These are phyloP conservation scores for Ciconia stormi DNA, from an alignment of 2,113 vertebrate species.

Conservation along the genomic window DNA sequence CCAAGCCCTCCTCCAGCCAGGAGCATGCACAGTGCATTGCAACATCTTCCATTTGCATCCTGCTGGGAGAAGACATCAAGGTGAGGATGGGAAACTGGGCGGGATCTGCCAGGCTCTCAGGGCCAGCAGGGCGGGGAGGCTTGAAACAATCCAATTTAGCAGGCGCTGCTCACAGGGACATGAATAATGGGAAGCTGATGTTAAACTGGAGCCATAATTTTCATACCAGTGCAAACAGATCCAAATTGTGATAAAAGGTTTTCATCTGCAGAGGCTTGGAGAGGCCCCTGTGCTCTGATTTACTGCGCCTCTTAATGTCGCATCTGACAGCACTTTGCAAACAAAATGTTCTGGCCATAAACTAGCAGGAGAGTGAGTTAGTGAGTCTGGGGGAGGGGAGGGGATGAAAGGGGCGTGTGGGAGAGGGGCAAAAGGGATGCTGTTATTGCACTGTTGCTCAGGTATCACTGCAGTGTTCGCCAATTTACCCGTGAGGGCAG, in stretches of 20 bases:
- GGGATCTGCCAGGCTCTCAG: neutral
- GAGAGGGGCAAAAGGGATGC: neutral
- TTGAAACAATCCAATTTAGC: slow-evolving; percentile 66
- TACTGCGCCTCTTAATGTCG: slow-evolving; percentile 65
- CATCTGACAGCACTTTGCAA: slow-evolving; percentile 69
- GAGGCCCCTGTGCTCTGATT: slow-evolving; percentile 66
- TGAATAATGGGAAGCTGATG: slow-evolving; percentile 71
- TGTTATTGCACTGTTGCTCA: accelerated
- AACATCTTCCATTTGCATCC: neutral
- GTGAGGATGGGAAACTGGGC: neutral
- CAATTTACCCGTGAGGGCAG: accelerated
- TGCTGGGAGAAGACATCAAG: neutral
- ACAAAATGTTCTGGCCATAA: slow-evolving; percentile 68
- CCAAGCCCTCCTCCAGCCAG: neutral
- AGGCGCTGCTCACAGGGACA: slow-evolving; percentile 50
- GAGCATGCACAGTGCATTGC: neutral
- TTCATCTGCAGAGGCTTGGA: slow-evolving; percentile 59
- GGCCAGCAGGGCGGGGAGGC: slow-evolving; percentile 4
- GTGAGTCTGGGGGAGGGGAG: neutral
- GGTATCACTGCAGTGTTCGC: accelerated
- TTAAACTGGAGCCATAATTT: slow-evolving; percentile 71
- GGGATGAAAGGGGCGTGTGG: neutral
- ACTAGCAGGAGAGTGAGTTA: neutral
- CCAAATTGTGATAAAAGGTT: slow-evolving; percentile 75
- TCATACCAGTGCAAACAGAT: slow-evolving; percentile 73